Conservation (phyloP, 1,140 invertebrate genomes). For the Caenorhabditis tropicalis region DNA sequence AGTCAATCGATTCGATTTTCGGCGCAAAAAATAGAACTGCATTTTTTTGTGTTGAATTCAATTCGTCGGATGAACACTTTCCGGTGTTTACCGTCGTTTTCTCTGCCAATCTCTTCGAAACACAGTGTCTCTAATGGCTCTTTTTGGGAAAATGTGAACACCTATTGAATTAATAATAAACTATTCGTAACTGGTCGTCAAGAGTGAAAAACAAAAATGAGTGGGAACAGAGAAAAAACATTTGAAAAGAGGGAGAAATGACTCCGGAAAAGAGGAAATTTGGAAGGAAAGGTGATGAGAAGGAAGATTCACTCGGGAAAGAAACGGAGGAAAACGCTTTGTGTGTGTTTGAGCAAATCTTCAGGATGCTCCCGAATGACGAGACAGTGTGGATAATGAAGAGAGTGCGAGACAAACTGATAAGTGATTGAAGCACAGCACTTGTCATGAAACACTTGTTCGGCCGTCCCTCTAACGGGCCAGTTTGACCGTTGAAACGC, state of each 20-base stretch:
- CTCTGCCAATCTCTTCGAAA: background rate
- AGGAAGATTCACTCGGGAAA: background rate
- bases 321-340: background rate
- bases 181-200: background rate
- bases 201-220: too few relatives aligned
- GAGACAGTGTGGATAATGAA: background rate
- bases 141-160: background rate
- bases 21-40: background rate
- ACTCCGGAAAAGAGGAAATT: background rate
- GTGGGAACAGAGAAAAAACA: background rate
- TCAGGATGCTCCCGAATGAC: background rate
- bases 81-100: background rate
- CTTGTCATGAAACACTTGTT: slow-evolving; percentile 45
- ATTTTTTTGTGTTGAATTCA: background rate
- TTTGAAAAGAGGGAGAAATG: background rate
- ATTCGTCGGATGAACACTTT: slow-evolving; percentile 31
- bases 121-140: background rate
- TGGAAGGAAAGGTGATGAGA: background rate
- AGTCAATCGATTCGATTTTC: background rate
- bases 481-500: background rate
- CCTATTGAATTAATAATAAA: background rate
- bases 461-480: background rate
- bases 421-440: slow-evolving; percentile 25
- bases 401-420: background rate
- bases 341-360: slow-evolving; percentile 18